These are phyloP conservation scores for Coendou prehensilis DNA, from an alignment of 2,797 vertebrate genomes.

Conservation along the genomic window DNA sequence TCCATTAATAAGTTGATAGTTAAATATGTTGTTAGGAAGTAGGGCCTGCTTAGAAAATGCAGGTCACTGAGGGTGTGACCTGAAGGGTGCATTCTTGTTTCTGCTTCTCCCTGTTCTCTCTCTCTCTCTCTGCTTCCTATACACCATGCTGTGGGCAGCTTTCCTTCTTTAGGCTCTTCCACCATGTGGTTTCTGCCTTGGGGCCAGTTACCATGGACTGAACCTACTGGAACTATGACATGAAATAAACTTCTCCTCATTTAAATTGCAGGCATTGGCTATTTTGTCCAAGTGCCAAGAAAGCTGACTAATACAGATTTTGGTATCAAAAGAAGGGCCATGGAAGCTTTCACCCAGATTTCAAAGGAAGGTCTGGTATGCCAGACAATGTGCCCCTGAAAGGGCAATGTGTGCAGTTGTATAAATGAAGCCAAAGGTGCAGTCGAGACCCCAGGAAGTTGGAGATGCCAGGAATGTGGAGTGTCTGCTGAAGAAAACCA, in stretches of 20 bases:
- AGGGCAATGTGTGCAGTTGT: background rate
- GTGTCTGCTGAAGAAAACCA: background rate
- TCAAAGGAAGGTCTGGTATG: background rate
- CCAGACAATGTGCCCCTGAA: background rate
- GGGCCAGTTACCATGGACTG: background rate
- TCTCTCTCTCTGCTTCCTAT: background rate
- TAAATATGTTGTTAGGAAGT: background rate
- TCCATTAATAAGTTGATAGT: background rate
- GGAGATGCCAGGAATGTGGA: background rate
- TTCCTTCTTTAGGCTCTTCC: background rate
- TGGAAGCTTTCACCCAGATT: background rate
- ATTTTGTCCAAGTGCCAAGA: background rate
- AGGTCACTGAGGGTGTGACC: background rate
- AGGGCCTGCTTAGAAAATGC: background rate
- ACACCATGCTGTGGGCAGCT: background rate
- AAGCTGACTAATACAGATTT: background rate
- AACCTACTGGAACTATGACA: background rate
- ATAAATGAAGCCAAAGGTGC: background rate
- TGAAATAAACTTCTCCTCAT: background rate
- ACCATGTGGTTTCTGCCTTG: background rate
- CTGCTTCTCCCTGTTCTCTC: background rate
- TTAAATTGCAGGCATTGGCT: background rate
- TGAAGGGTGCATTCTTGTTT: background rate
- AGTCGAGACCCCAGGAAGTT: background rate
- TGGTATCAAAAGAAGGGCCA: background rate